Evolutionary conservation across 2,888 invertebrate genomes (phyloP), one percentile per base, ranked within the genome.

Genomic region (Platerodrilus igneus): DNA sequence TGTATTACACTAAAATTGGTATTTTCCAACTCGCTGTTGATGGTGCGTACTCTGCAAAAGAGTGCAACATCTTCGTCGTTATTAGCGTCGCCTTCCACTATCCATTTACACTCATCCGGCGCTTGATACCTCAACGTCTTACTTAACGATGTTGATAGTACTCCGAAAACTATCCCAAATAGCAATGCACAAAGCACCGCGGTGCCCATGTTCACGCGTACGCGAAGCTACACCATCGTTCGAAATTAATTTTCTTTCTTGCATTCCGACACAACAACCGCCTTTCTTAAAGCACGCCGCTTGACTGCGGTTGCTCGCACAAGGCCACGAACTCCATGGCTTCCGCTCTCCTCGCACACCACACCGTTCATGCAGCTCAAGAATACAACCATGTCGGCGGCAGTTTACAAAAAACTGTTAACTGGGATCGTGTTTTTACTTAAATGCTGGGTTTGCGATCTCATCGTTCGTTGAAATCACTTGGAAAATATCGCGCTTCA

Each of bases 1-100:
- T 87, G 86, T 55, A 87, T 86, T 47, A 85, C 84, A 71, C 84
- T 84, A 67, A 86, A 85, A 64, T 86, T 86, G 42, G 85, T 85
- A 66, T 84, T 84, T 68, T 86, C 85, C 62, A 85, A 69, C 71
- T 86, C 85, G 68, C 84, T 84, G 70, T 85, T 85, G 68, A 86
- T 85, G 58, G 86, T 85, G 54, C 83, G 74, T 49, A 86, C 68
- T 50, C 81, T 73, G 62, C 86, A 86, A 56, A 83, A 81, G 48
- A 86, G 73, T 14, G 84, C 82, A 31, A 85, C 84, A 56, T 76
- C 76, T 59, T 75, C 74, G 53, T 76, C 77, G n/a, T n/a, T n/a
- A n/a, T n/a, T n/a, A 57, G 76, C 75, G 49, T 77, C 75, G 56
- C 76, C 79, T 49, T 76, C 75, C 60, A 81, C 80, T 48, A 81